These are phyloP conservation scores for Eudemis profundana DNA, from an alignment of 2,888 invertebrate species.

Conservation along the genomic window DNA sequence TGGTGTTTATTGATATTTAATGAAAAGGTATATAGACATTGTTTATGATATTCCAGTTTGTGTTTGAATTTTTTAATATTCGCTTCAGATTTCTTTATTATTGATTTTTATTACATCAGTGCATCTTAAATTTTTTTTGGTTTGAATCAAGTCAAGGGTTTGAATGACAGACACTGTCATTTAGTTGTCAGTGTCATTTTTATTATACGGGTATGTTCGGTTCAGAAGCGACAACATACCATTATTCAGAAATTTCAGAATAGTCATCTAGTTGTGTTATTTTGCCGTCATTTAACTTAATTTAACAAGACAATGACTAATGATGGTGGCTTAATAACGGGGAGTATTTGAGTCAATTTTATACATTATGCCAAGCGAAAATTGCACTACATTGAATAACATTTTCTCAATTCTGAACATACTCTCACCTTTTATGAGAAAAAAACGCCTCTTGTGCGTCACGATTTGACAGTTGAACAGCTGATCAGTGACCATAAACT, in stretches of 20 bases:
- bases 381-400: too few species aligned
- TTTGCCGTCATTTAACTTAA: too few species aligned
- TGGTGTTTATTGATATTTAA: not conserved
- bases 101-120: slow-evolving; percentile 30
- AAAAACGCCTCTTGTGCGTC: not conserved
- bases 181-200: slow-evolving; percentile 10
- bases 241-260: too few species aligned
- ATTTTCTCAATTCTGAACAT: not conserved
- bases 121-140: slow-evolving; percentile 14
- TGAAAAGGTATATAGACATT: slow-evolving; percentile 15
- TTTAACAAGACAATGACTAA: too few species aligned
- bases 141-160: too few species aligned
- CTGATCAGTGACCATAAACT: not conserved
- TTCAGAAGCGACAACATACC: not conserved
- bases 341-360: too few species aligned
- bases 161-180: not conserved
- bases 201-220: not conserved
- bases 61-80: not conserved
- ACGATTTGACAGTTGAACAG: not conserved
- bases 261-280: too few species aligned
- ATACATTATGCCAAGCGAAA: too few species aligned
- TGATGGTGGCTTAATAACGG: too few species aligned
- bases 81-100: slow-evolving; percentile 3
- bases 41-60: slow-evolving; percentile 5
- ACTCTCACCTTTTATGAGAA: not conserved